Conservation (phyloP, 2,888 invertebrate species). For the Ypsolopha scabrella region DNA sequence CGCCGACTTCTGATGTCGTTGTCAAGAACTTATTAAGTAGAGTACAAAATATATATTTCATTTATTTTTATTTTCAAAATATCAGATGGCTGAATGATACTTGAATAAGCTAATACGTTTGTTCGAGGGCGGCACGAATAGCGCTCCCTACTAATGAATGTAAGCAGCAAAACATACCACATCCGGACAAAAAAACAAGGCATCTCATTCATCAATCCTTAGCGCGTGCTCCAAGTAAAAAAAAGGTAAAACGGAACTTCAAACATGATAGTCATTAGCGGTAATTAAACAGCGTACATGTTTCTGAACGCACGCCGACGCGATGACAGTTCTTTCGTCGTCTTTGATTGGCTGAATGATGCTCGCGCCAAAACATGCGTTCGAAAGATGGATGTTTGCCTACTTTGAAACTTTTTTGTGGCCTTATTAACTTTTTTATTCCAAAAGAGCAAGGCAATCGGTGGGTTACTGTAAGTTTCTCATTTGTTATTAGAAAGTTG, state of each 20-base stretch:
- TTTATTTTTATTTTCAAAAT: no score
- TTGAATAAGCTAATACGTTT: no score
- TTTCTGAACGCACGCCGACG: slow-evolving; percentile 16
- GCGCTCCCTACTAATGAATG: no score
- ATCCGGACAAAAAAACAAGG: no score
- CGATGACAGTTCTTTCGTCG: slow-evolving; percentile 46
- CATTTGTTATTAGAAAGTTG: no score
- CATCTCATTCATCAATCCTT: no score
- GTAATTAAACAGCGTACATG: slow-evolving; percentile 24
- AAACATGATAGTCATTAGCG: slow-evolving; percentile 34
- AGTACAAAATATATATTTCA: no score
- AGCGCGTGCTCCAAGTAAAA: not conserved
- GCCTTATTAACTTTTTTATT: not conserved
- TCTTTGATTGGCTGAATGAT: slow-evolving; percentile 46
- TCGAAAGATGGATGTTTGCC: slow-evolving; percentile 23
- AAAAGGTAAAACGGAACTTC: slow-evolving; percentile 18
- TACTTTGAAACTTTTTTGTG: not conserved
- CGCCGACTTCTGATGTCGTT: no score
- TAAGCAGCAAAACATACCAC: no score
- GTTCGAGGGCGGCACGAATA: no score
- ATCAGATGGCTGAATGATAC: no score
- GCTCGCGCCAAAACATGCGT: slow-evolving; percentile 39
- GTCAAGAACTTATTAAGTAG: no score
- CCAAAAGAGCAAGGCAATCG: not conserved
- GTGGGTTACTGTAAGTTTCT: not conserved